Evolutionary conservation across 2,113 vertebrate species (phyloP).

Genomic region (Psephotus haematonotus): DNA sequence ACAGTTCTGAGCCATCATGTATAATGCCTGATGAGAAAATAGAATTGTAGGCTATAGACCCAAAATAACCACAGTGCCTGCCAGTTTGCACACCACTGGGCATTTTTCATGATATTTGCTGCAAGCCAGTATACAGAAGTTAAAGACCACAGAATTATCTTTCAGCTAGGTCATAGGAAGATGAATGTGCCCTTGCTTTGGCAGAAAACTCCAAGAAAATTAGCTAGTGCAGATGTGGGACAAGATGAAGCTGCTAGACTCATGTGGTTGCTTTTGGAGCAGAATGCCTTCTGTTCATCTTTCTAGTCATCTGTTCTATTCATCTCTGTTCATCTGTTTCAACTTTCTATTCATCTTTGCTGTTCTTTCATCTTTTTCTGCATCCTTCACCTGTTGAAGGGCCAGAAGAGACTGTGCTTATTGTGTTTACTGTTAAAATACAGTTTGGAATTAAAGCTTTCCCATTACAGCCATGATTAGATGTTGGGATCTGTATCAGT

Average conservation of each 20-base stretch:
- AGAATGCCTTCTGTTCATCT: neutral
- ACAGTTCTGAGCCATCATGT: neutral
- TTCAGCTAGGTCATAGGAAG: neutral
- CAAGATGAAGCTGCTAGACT: neutral
- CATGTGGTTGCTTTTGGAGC: neutral
- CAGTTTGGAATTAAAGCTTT: neutral
- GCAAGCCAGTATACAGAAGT: neutral
- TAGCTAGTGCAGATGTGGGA: neutral
- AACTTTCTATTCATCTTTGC: neutral
- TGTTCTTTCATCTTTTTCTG: neutral
- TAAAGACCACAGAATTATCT: neutral
- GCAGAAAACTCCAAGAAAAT: neutral
- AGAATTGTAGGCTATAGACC: neutral
- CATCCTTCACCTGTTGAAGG: neutral
- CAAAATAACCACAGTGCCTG: neutral
- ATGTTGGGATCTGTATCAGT: neutral
- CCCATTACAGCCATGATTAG: neutral
- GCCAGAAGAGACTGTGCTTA: neutral
- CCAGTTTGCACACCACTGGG: neutral
- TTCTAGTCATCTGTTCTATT: neutral
- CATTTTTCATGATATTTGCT: neutral
- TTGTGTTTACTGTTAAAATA: neutral
- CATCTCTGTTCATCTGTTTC: neutral
- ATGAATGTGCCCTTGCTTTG: neutral
- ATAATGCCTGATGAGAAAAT: neutral